Conservation (phyloP, 2,797 vertebrate genomes). For the Taenioides sp. region DNA sequence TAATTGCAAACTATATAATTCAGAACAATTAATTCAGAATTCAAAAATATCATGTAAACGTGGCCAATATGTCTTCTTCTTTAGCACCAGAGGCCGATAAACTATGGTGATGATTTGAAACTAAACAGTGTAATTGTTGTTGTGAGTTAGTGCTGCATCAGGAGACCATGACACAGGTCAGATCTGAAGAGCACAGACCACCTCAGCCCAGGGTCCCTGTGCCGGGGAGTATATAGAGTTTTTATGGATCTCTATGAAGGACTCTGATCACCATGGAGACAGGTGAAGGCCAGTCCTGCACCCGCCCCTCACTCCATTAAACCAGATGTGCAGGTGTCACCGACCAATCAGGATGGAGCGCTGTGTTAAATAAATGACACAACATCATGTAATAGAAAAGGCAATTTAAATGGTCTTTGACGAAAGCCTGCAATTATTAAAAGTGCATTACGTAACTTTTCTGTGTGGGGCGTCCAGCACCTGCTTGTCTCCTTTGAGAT, state of each 20-base stretch:
- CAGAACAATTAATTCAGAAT: too few relatives aligned
- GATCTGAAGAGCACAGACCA: slow-evolving; percentile 14
- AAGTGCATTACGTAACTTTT: too few relatives aligned
- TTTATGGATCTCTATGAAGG: background rate
- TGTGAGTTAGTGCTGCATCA: background rate
- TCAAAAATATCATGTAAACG: too few relatives aligned
- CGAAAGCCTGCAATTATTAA: too few relatives aligned
- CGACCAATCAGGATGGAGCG: background rate
- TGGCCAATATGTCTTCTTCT: background rate
- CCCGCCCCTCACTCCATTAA: background rate
- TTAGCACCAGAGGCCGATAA: background rate
- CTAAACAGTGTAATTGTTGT: slow-evolving; percentile 5
- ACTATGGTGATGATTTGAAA: background rate
- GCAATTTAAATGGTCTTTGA: background rate
- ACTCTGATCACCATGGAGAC: background rate
- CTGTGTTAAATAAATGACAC: background rate
- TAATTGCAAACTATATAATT: too few relatives aligned
- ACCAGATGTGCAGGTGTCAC: background rate
- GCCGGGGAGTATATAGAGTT: background rate
- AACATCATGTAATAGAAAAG: background rate
- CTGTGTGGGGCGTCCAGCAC: too few relatives aligned
- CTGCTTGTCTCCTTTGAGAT: too few relatives aligned
- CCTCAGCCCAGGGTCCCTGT: background rate
- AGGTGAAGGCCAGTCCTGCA: background rate
- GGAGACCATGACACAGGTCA: slow-evolving; percentile 17